A percentile compares a stretch with the other conserved stretches of the same genome.
These are phyloP conservation scores for Notarius quadriscutis DNA, from an alignment of 2,113 vertebrate genomes.

Conservation along the genomic window DNA sequence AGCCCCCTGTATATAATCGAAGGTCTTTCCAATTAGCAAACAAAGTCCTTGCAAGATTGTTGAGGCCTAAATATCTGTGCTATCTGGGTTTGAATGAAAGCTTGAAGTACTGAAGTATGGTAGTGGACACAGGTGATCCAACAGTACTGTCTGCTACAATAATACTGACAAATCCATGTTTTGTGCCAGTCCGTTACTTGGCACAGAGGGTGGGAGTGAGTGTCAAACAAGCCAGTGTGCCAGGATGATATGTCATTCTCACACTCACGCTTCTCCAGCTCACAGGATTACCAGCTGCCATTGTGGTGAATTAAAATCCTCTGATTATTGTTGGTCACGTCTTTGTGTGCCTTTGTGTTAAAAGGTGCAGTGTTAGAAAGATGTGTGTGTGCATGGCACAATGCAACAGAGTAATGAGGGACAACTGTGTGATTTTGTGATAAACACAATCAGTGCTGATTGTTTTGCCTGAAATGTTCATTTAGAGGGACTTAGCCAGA, in stretches of 20 bases:
- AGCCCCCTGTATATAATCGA: background rate
- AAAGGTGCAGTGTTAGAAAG: background rate
- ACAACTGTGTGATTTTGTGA: slow-evolving; percentile 2
- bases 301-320: slow-evolving; percentile 6
- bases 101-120: background rate
- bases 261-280: slow-evolving; percentile 6
- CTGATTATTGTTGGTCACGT: background rate
- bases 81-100: background rate
- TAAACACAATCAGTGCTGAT: background rate
- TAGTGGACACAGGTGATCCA: background rate
- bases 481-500: background rate
- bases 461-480: background rate
- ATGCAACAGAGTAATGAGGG: slow-evolving; percentile 9
- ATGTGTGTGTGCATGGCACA: slow-evolving; percentile 10
- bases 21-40: background rate
- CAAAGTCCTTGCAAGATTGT: background rate
- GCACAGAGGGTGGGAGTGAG: slow-evolving; percentile 16
- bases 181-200: slow-evolving; percentile 21
- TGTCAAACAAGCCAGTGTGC: slow-evolving; percentile 45
- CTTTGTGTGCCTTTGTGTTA: slow-evolving; percentile 2
- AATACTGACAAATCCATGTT: slow-evolving; percentile 33
- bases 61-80: background rate
- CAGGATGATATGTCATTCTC: slow-evolving; percentile 28
- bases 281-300: slow-evolving; percentile 4
- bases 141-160: slow-evolving; percentile 13